Conservation (phyloP, 2,113 vertebrate genomes). For the Circaetus cinerascens region DNA sequence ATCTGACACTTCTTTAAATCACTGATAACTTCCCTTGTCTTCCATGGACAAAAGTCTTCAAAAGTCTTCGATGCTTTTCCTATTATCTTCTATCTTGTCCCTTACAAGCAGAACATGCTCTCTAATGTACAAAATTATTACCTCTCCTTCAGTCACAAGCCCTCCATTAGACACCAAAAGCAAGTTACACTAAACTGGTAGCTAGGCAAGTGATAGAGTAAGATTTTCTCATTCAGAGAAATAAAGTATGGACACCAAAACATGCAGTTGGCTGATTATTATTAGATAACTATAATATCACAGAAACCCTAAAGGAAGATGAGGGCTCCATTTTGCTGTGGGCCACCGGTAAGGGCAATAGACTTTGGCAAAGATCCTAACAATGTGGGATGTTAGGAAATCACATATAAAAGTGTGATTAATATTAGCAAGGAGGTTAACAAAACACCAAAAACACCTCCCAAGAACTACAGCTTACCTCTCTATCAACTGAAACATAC, state of each 20-base stretch:
- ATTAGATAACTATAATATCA: background rate
- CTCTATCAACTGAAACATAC: background rate
- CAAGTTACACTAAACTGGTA: background rate
- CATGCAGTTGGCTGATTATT: background rate
- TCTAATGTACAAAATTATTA: background rate
- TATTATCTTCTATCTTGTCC: background rate
- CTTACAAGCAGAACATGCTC: background rate
- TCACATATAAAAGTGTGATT: background rate
- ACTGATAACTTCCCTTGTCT: background rate
- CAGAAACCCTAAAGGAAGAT: background rate
- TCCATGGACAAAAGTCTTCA: background rate
- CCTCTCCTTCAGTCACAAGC: background rate
- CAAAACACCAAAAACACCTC: background rate
- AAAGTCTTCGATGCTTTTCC: background rate
- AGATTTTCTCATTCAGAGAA: background rate
- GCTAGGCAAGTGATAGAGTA: background rate
- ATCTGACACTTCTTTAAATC: background rate
- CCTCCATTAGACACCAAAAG: background rate
- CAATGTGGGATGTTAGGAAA: background rate
- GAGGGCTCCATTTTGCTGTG: background rate
- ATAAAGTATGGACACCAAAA: background rate
- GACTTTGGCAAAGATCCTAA: background rate
- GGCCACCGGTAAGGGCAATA: background rate
- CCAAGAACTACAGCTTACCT: background rate
- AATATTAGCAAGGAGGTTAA: background rate